phyloP scores from a whole-genome alignment of 1,140 invertebrate species.

The Rhizoglyphus robini region DNA sequence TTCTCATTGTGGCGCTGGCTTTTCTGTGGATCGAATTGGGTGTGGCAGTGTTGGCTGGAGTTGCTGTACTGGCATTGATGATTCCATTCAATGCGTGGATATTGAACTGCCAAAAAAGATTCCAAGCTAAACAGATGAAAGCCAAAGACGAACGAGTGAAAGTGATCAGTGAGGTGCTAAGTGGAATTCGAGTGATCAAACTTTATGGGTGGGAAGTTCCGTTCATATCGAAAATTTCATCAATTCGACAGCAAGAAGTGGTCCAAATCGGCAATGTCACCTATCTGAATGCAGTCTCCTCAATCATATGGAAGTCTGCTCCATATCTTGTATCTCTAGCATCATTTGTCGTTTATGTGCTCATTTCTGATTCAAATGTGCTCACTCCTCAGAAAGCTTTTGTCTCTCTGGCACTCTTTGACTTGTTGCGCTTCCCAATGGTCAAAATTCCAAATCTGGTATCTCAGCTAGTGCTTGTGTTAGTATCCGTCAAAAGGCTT shows the following conservation, averaged over 20 bases:
- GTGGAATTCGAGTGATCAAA: slow-evolving; percentile 49
- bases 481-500: slow-evolving; percentile 26
- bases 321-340: slow-evolving; percentile 37
- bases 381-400: slow-evolving; percentile 23
- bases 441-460: slow-evolving; percentile 17
- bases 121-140: slow-evolving; percentile 30
- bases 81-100: slow-evolving; percentile 32
- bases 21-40: slow-evolving; percentile 29
- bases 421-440: slow-evolving; percentile 24
- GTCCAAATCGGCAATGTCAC: slow-evolving; percentile 17
- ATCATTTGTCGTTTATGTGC: slow-evolving; percentile 22
- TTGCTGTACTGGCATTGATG: slow-evolving; percentile 35
- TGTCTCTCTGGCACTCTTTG: slow-evolving; percentile 25
- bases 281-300: slow-evolving; percentile 17
- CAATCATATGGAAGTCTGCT: slow-evolving; percentile 19
- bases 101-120: background rate
- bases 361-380: slow-evolving; percentile 27
- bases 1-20: slow-evolving; percentile 18
- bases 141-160: slow-evolving; percentile 35
- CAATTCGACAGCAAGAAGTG: slow-evolving; percentile 26
- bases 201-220: slow-evolving; percentile 44
- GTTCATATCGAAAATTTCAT: slow-evolving; percentile 25
- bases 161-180: slow-evolving; percentile 84
- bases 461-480: background rate
- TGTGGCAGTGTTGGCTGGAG: slow-evolving; percentile 33